phyloP scores from a whole-genome alignment of 2,888 invertebrate species.

The Tiphia femorata region DNA sequence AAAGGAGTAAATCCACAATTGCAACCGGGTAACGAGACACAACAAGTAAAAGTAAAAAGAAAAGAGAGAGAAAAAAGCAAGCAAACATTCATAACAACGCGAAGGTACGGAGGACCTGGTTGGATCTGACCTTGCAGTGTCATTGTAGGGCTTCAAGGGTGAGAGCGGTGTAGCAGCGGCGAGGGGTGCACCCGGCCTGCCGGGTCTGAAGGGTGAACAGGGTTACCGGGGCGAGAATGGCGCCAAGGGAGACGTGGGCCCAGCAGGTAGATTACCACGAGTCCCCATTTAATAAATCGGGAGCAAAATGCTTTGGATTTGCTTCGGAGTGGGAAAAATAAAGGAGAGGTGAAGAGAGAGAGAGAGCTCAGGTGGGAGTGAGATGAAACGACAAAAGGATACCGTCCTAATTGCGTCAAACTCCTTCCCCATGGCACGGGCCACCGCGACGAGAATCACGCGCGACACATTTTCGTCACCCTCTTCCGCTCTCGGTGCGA shows the following conservation, averaged over 20 bases:
- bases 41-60: slow-evolving; percentile 17
- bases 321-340: slow-evolving; percentile 4
- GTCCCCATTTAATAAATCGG: slow-evolving; percentile 24
- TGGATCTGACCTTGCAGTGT: slow-evolving; percentile 63
- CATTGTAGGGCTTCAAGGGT: slow-evolving; percentile 72
- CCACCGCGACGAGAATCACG: too few species aligned
- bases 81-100: slow-evolving; percentile 14
- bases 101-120: slow-evolving; percentile 62
- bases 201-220: slow-evolving; percentile 73
- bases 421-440: too few species aligned
- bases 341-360: slow-evolving; percentile 6
- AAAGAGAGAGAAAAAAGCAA: neutral
- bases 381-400: slow-evolving; percentile 13
- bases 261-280: slow-evolving; percentile 67
- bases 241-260: slow-evolving; percentile 73
- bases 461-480: neutral
- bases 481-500: too few species aligned
- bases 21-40: slow-evolving; percentile 14
- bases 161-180: slow-evolving; percentile 72
- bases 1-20: slow-evolving; percentile 8
- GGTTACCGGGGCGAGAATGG: slow-evolving; percentile 79
- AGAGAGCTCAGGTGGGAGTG: too few species aligned
- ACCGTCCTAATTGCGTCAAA: too few species aligned
- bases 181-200: slow-evolving; percentile 74
- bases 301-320: slow-evolving; percentile 19